Base-by-base conservation (phyloP, 2,797 vertebrate genomes). In the Neomorphus geoffroyi region DNA sequence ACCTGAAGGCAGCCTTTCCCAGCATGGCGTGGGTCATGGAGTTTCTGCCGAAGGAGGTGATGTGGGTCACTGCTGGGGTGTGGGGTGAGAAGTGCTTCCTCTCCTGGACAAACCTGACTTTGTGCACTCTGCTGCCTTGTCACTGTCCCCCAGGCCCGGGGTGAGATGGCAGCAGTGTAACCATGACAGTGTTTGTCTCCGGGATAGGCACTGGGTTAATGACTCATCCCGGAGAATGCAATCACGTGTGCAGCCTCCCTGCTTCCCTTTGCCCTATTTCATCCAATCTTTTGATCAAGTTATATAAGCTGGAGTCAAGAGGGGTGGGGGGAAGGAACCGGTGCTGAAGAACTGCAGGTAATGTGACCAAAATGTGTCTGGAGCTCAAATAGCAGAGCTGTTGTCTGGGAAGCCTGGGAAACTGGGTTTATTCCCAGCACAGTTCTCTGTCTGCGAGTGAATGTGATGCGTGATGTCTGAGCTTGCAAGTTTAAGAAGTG, bases 241-340 rank as follows among this genome's bases (percentile, higher is more conserved):
- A 50, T 93, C 95, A 96, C 41, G 8, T 96, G 92, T 88, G 67
- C 86, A 88, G 90, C 92, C 84, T 96, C 94, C 90, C 91, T 69
- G 93, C 50, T 96, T 97, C 96, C 90, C 95, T 96, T 95, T 97
- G 96, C 96, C 95, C 94, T 97, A 64, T 96, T 97, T 97, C 95
- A 93, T 92, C 92, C 92, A 77, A 46, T 93, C 94, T 96, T 96
- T 95, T 96, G 92, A 93, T 96, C 91, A 95, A 88, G 93, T 97
- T 97, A 95, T 60, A 58, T 96, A 97, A 97, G 75, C 37, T 33
- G 66, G 78, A 96, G 84, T 84, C 10, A 6, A 87, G 86, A 74
- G 73, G 60, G 69, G 43, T 65, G 37, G 35, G 71, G 82, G 48
- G 23, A 77, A 93, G 90, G 73, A 94, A 95, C 39, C 14, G 11